Evolutionary conservation across 2,888 invertebrate species (phyloP), one percentile per base, ranked within the genome.

Genomic region (Pollenia griseotomentosa): DNA sequence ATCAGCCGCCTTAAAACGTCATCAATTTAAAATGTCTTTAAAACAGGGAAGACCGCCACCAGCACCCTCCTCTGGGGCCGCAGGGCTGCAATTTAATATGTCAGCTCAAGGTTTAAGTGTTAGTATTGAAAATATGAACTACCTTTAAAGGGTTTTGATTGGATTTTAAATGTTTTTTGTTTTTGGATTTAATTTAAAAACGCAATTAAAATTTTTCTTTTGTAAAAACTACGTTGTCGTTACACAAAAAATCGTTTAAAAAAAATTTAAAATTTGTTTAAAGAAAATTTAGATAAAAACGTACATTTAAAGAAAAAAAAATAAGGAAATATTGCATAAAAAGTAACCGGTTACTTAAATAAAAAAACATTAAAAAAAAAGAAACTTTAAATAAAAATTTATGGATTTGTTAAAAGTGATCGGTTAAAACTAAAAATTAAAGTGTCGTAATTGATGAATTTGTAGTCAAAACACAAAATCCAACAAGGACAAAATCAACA

Each of bases 41-140:
- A 91, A 92, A 63, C 89, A 81, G 44, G 92, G 91, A n/a, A 91
- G 92, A 59, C 92, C 92, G 75, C 92, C 92, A 53, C 92, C 91
- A 19, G 89, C 92, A 11, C 88, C 90, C 2, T 91, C 90, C 5
- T 89, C 91, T 48, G 92, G 92, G 57, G 88, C 91, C 59, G 91
- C 90, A 4, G 88, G 90, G 61, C 86, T 89, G 82, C 84, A 80
- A 57, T 63, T 53, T 2, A 68, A 74, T 74, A 65, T 82, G 40
- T 70, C 77, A 8, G n/a, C 77, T 10, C 66, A 66, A 61, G 80
- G 90, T 89, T 88, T 83, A 85, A 87, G 57, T 71, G 83, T 85
- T 85, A 84, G 80, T 83, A 85, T 59, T 63, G 4, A 7, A 33
- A 74, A n/a, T 61, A 77, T 23, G 44, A 59, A 68, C 53, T 16